Conservation (phyloP, 2,888 invertebrate species). For the Brenthis ino region DNA sequence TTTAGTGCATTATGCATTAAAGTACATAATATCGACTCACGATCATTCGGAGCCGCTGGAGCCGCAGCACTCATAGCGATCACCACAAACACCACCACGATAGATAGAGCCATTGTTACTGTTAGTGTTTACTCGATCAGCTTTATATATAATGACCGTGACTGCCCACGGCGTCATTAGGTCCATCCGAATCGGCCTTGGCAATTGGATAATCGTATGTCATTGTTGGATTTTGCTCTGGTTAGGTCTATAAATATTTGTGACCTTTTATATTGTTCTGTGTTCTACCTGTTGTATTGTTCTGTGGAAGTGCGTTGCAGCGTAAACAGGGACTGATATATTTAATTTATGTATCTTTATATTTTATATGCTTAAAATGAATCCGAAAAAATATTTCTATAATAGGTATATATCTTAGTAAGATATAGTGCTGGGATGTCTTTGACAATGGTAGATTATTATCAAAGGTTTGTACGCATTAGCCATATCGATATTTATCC, state of each 20-base stretch:
- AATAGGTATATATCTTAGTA: too few species aligned
- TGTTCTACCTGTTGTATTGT: conserved; percentile 1
- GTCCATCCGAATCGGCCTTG: conserved; percentile 66
- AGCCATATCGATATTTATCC: too few species aligned
- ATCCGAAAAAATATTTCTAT: too few species aligned
- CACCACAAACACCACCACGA: conserved; percentile 55
- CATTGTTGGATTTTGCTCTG: conserved; percentile 41
- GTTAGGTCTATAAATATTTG: conserved; percentile 24
- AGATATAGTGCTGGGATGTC: too few species aligned
- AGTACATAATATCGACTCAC: conserved; percentile 55
- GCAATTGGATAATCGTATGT: conserved; percentile 59
- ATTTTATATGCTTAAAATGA: too few species aligned
- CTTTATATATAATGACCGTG: conserved; percentile 72
- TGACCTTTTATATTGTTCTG: conserved; percentile 8
- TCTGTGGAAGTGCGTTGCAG: neutral
- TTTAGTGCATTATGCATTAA: neutral
- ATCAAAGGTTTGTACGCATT: too few species aligned
- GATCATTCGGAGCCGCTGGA: conserved; percentile 64
- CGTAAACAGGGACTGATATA: too few species aligned
- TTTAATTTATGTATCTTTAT: too few species aligned
- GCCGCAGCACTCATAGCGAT: conserved; percentile 52
- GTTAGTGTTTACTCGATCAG: conserved; percentile 53
- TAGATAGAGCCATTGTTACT: conserved; percentile 57
- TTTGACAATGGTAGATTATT: too few species aligned
- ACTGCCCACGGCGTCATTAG: conserved; percentile 70